Percentiles rank a stretch among this genome's conserved stretches.
These are phyloP conservation scores for Fistularia commersonii DNA, from an alignment of 2,797 vertebrate species.

Conservation along the genomic window DNA sequence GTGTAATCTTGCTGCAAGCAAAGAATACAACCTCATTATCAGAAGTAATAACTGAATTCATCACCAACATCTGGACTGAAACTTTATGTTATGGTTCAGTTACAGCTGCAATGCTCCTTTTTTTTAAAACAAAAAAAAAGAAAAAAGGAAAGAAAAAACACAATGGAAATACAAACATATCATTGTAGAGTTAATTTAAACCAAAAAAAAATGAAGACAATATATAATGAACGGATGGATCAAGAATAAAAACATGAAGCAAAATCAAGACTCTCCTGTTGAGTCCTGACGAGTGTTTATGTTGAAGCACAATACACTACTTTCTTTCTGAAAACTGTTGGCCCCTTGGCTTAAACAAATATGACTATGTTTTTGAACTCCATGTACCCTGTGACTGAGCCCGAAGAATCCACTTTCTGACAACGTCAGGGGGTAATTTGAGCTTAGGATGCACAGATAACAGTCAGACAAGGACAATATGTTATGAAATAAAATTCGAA, in stretches of 20 bases:
- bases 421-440: slow-evolving; percentile 17
- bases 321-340: slow-evolving; percentile 44
- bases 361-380: slow-evolving; percentile 44
- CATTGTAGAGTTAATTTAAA: too few relatives aligned
- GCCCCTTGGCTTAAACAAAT: slow-evolving; percentile 35
- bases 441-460: slow-evolving; percentile 19
- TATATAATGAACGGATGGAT: not conserved
- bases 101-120: not conserved
- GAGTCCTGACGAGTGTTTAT: slow-evolving; percentile 30
- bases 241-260: not conserved
- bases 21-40: too few relatives aligned
- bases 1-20: too few relatives aligned
- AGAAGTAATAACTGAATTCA: too few relatives aligned
- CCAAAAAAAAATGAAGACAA: not conserved
- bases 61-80: too few relatives aligned
- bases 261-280: not conserved
- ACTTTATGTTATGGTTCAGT: not conserved
- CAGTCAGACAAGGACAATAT: slow-evolving; percentile 12
- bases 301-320: slow-evolving; percentile 47
- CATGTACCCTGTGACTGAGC: not conserved
- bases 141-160: too few relatives aligned
- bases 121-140: too few relatives aligned
- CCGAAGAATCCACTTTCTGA: slow-evolving; percentile 5
- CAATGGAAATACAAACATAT: too few relatives aligned
- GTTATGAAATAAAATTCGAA: slow-evolving; percentile 12